Evolutionary conservation across 2,113 vertebrate genomes (phyloP).

Genomic region (Ochotona curzoniae): DNA sequence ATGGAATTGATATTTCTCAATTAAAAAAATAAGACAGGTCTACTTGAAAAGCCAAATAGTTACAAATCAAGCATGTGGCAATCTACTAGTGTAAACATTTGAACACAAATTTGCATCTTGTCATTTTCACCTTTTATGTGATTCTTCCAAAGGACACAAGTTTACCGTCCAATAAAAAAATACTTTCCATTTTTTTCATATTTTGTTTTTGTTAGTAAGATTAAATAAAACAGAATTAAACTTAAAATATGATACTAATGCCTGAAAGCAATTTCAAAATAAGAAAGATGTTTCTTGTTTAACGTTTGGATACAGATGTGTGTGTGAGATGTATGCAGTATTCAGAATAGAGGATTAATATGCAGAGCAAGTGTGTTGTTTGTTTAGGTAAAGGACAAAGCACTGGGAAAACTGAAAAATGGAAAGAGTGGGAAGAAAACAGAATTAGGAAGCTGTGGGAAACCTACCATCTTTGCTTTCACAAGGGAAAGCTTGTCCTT

Average conservation of each 20-base stretch:
- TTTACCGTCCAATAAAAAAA: too few relatives aligned
- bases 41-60: neutral
- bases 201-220: neutral
- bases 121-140: neutral
- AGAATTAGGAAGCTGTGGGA: constrained; percentile 55
- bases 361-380: neutral
- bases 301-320: neutral
- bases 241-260: neutral
- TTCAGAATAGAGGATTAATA: neutral
- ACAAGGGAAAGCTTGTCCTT: constrained; percentile 46
- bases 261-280: neutral
- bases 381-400: neutral
- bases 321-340: neutral
- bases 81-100: neutral
- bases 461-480: constrained; percentile 47
- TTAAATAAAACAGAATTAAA: neutral
- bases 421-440: neutral
- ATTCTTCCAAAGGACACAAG: neutral
- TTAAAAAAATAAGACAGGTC: neutral
- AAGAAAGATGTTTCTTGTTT: neutral
- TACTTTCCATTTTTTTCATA: neutral
- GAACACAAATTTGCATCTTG: neutral
- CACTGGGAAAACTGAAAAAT: neutral
- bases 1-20: neutral
- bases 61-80: neutral